These are phyloP conservation scores for Nowickia ferox DNA, from an alignment of 2,888 invertebrate species.

Conservation along the genomic window DNA sequence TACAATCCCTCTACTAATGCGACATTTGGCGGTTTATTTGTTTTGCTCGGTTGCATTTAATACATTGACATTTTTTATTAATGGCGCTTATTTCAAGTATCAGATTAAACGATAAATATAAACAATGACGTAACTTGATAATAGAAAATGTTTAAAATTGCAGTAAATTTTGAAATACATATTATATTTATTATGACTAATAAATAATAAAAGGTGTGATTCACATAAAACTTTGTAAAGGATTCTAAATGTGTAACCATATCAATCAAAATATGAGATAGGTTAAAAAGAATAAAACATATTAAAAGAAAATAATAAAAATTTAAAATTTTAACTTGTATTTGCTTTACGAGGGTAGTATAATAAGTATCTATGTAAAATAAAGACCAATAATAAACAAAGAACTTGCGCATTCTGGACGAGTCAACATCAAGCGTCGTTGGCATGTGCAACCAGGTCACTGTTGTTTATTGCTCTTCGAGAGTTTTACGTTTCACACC, in stretches of 20 bases:
- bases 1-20: neutral
- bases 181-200: conserved; percentile 58
- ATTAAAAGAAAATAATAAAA: too few relatives aligned
- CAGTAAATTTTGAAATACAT: conserved; percentile 60
- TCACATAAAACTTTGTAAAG: conserved; percentile 56
- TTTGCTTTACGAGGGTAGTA: too few relatives aligned
- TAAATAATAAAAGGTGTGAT: conserved; percentile 49
- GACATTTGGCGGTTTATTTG: conserved; percentile 48
- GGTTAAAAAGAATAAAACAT: neutral
- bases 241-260: neutral
- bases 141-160: conserved; percentile 50
- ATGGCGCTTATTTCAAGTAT: conserved; percentile 61
- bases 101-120: conserved; percentile 26
- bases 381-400: too few relatives aligned
- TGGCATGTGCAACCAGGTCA: too few relatives aligned
- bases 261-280: neutral
- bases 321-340: too few relatives aligned
- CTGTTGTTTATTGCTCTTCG: too few relatives aligned
- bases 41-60: conserved; percentile 43
- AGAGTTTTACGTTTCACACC: too few relatives aligned
- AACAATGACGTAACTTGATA: conserved; percentile 63
- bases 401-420: too few relatives aligned
- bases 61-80: conserved; percentile 37
- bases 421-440: too few relatives aligned
- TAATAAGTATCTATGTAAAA: too few relatives aligned